Base-by-base conservation (phyloP, 1,140 invertebrate genomes). In the Camponotus vicinus region DNA sequence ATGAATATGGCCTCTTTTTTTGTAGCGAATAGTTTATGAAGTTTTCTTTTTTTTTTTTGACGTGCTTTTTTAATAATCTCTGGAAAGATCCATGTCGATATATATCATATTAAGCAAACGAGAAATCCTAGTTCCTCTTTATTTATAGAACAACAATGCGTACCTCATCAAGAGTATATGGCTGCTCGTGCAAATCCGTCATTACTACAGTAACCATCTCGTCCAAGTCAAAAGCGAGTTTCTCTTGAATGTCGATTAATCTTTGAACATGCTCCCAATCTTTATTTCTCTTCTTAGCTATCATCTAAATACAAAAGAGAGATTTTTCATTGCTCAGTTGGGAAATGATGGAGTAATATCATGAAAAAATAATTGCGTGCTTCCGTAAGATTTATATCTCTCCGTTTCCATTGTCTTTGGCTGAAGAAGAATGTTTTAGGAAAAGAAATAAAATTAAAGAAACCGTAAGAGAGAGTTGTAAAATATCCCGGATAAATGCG, bases 151-250 rank as follows among this genome's bases (percentile, higher is more conserved):
- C 9, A 49, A 76, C 45, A 64, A 64, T 75, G 34, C 73, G 86
- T 84, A 99, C 96, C 95, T 99, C 98, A 13, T 96, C 93, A 88
- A 97, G 97, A 18, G 96, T 96, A 92, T 99, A 99, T 0, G 97
- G 95, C 49, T 97, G 96, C 88, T 97, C 95, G 87, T 97, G 97
- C 15, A 99, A 94, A 77, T 95, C 92, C 64, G 96, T 92, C 37
- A 96, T 92, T 1, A 98, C 97, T 42, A 98, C 89, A 8, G 93
- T 79, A 69, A 97, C 95, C 96, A 98, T 97, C 91, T 98, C 96
- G 64, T 96, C 93, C 21, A 98, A 95, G 85, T 94, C 96, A 64
- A 96, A 93, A 11, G 94, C 95, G 18, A 98, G 94, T 5, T 92
- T 90, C 79, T 96, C 95, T 94, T 98, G 98, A 6, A 98, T 92